Evolutionary conservation across 2,797 vertebrate genomes (phyloP).

Genomic region (Botia almorhae): DNA sequence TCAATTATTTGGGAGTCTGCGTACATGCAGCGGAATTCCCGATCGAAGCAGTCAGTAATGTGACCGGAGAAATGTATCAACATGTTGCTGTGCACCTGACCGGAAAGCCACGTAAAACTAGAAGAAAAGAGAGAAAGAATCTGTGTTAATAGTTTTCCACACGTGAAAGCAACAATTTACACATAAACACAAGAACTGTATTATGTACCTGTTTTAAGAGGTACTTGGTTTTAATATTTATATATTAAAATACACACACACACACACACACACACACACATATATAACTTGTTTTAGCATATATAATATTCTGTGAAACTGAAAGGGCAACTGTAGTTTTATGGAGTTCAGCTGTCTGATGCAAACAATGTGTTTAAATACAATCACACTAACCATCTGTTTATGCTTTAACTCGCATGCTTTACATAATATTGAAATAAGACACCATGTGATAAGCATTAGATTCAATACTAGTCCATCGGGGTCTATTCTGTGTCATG

Average conservation of each 20-base stretch:
- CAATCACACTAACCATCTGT: slow-evolving; percentile 9
- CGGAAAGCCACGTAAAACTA: slow-evolving; percentile 95
- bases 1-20: slow-evolving; percentile 89
- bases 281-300: too few relatives aligned
- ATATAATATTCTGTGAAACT: too few relatives aligned
- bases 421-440: slow-evolving; percentile 17
- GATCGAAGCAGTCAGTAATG: slow-evolving; percentile 89
- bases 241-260: too few relatives aligned
- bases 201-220: too few relatives aligned
- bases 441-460: slow-evolving; percentile 24
- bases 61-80: slow-evolving; percentile 89
- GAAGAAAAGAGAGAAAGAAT: background rate
- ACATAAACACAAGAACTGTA: background rate
- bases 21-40: slow-evolving; percentile 93
- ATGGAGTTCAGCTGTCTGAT: background rate
- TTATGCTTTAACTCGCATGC: slow-evolving; percentile 3
- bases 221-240: too few relatives aligned
- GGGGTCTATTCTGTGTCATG: background rate
- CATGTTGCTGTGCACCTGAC: slow-evolving; percentile 93
- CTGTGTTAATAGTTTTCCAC: background rate
- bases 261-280: too few relatives aligned
- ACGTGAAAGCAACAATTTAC: background rate
- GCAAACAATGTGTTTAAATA: slow-evolving; percentile 9
- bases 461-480: background rate
- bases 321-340: slow-evolving; percentile 1